phyloP scores from a whole-genome alignment of 1,140 invertebrate genomes.

The Zophobas atratus region DNA sequence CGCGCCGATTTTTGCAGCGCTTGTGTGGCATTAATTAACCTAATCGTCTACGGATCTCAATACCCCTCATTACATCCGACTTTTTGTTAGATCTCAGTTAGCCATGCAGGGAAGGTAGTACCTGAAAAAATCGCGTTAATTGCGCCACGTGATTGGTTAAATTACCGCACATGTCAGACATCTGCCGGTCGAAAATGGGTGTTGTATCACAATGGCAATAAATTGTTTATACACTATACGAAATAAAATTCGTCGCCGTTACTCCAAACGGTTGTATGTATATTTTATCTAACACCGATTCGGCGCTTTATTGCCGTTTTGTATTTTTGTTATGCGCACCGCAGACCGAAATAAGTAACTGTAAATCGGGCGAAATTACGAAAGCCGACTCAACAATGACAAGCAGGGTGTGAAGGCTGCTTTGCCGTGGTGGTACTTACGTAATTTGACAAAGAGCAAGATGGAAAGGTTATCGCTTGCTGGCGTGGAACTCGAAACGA shows the following conservation, averaged over 20 bases:
- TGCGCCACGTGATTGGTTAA: not conserved
- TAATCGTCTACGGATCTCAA: conserved; percentile 34
- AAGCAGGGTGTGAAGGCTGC: not conserved
- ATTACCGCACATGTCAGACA: not conserved
- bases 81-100: conserved; percentile 45
- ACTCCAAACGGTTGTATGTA: not conserved
- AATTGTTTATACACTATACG: not conserved
- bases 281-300: conserved; percentile 6
- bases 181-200: not conserved
- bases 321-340: conserved; percentile 1
- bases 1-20: conserved; percentile 9
- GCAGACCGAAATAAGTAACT: not conserved
- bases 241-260: conserved; percentile 9
- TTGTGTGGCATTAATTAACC: conserved; percentile 49
- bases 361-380: not conserved
- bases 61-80: conserved; percentile 9
- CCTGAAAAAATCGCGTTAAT: not conserved
- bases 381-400: not conserved
- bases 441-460: not conserved
- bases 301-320: not conserved
- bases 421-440: not conserved
- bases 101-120: conserved; percentile 39
- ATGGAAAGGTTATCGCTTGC: not conserved
- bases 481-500: not conserved
- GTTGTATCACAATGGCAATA: not conserved